Percentiles rank a stretch among this genome's conserved stretches.
phyloP scores from a whole-genome alignment of 2,113 vertebrate species.

The Lucifuga dentata region DNA sequence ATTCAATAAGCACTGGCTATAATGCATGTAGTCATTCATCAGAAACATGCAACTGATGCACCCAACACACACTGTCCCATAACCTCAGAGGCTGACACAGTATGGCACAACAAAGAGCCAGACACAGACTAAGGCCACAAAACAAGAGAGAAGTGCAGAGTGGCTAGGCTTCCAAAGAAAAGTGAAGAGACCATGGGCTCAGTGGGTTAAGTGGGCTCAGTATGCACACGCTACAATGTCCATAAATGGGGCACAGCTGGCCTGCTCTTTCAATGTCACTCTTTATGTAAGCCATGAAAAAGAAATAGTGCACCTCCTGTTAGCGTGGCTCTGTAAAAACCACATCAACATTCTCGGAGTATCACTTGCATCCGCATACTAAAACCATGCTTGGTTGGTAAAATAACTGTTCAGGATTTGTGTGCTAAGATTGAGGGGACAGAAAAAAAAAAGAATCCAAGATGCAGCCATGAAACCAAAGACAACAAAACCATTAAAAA shows the following conservation, averaged over 20 bases:
- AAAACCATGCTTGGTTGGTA: neutral
- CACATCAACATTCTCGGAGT: neutral
- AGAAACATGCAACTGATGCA: slow-evolving; percentile 26
- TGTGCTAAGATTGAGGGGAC: neutral
- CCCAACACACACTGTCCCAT: slow-evolving; percentile 17
- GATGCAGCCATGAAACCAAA: neutral
- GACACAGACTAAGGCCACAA: slow-evolving; percentile 18
- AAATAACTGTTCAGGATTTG: neutral
- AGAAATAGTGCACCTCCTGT: neutral
- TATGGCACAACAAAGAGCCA: slow-evolving; percentile 4
- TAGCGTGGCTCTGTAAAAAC: slow-evolving; percentile 7
- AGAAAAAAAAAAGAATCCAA: neutral
- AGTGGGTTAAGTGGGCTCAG: slow-evolving; percentile 11
- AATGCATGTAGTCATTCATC: slow-evolving; percentile 28
- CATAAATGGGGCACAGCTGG: neutral
- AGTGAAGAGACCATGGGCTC: slow-evolving; percentile 6
- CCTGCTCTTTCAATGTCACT: slow-evolving; percentile 3
- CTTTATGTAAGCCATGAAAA: neutral
- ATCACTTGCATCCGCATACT: neutral
- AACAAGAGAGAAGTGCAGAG: slow-evolving; percentile 38
- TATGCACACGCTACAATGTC: neutral
- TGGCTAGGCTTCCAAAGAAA: slow-evolving; percentile 9
- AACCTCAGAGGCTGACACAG: slow-evolving; percentile 14
- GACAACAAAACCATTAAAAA: neutral
- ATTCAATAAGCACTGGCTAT: slow-evolving; percentile 22